These are phyloP conservation scores for Scophthalmus maximus DNA, from an alignment of 2,113 vertebrate genomes.

Conservation along the genomic window DNA sequence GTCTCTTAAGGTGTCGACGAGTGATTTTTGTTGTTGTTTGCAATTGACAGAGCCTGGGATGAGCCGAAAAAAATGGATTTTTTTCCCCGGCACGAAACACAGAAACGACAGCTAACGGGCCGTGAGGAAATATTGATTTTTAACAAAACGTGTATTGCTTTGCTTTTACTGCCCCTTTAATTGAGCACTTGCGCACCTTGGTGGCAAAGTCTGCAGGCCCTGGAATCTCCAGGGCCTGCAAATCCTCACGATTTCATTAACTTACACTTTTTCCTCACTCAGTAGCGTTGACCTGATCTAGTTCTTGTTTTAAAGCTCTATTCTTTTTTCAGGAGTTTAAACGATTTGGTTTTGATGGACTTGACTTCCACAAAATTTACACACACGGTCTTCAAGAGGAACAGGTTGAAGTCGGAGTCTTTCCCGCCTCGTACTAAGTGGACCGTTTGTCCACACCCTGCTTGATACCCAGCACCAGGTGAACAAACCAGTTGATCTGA, in stretches of 20 bases:
- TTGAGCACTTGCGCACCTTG: no score
- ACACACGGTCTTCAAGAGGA: not conserved
- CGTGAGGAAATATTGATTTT: no score
- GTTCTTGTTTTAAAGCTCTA: not conserved
- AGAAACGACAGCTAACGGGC: no score
- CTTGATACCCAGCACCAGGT: constrained; percentile 97
- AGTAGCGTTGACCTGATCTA: not conserved
- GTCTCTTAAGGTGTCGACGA: no score
- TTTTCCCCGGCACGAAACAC: no score
- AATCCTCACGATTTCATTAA: not conserved
- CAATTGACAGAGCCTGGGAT: no score
- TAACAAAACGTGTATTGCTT: no score
- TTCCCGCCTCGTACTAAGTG: constrained; percentile 50
- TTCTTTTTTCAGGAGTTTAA: not conserved
- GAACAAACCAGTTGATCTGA: constrained; percentile 98
- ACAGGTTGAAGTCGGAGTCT: not conserved
- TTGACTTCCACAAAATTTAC: not conserved
- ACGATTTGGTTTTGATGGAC: not conserved
- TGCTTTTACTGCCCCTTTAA: no score
- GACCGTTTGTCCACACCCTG: constrained; percentile 97
- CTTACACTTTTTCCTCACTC: not conserved
- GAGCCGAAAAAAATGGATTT: no score
- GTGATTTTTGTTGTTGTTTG: no score
- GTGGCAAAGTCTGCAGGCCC: no score
- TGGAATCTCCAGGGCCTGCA: no score